Percentiles rank a stretch among this genome's conserved stretches.
Conservation (phyloP, 2,888 invertebrate genomes). For the Melipona bicolor region DNA sequence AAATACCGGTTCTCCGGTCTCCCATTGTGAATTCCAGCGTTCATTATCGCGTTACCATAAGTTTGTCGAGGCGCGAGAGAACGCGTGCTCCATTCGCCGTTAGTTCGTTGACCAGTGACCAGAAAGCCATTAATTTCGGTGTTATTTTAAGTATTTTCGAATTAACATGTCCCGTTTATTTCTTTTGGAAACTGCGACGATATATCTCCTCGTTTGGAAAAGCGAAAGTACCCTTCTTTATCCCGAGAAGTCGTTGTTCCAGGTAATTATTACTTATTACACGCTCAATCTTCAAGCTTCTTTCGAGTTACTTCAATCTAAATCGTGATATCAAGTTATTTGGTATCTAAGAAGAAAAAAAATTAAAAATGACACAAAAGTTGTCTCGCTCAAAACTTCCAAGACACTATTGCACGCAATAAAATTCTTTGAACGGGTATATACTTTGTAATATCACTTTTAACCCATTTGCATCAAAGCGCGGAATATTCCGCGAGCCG, state of each 20-base stretch:
- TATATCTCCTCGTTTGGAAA: slow-evolving; percentile 44
- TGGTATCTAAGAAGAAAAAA: too few species aligned
- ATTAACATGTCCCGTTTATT: slow-evolving; percentile 44
- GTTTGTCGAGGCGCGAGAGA: slow-evolving; percentile 49
- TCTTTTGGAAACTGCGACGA: neutral
- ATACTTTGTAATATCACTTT: too few species aligned
- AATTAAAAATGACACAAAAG: too few species aligned
- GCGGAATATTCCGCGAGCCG: too few species aligned
- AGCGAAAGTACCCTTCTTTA: slow-evolving; percentile 75
- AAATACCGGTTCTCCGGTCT: slow-evolving; percentile 45
- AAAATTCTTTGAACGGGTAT: too few species aligned
- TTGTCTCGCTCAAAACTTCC: too few species aligned
- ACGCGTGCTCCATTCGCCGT: slow-evolving; percentile 34
- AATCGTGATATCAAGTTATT: too few species aligned
- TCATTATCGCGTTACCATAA: slow-evolving; percentile 67
- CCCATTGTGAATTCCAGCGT: slow-evolving; percentile 33
- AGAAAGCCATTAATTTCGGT: slow-evolving; percentile 68
- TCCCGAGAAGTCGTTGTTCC: slow-evolving; percentile 76
- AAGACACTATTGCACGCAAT: too few species aligned
- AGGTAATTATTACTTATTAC: slow-evolving; percentile 69
- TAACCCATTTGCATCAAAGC: too few species aligned
- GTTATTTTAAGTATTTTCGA: neutral
- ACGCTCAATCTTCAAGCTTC: too few species aligned
- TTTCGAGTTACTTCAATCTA: too few species aligned
- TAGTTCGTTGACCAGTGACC: slow-evolving; percentile 76